These are phyloP conservation scores for Agrotis exclamationis DNA, from an alignment of 2,888 invertebrate species.

Conservation along the genomic window DNA sequence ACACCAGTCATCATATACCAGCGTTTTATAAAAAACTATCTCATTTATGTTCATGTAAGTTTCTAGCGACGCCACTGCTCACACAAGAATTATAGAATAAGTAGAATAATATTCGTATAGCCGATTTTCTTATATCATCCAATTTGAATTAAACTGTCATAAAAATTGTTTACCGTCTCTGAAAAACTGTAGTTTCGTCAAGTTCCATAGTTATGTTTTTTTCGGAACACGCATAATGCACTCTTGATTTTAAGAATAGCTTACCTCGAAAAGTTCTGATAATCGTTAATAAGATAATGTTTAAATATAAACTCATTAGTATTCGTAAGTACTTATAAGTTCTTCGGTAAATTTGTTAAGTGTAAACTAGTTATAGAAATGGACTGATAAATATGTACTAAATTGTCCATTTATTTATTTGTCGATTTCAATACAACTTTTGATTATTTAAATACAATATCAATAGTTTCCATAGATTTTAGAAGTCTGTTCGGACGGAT, in stretches of 20 bases:
- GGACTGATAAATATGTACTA: slow-evolving; percentile 41
- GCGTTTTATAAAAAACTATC: background rate
- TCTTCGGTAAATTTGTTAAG: slow-evolving; percentile 32
- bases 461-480: slow-evolving; percentile 45
- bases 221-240: background rate
- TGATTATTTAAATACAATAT: slow-evolving; percentile 30
- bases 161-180: slow-evolving; percentile 10
- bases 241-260: slow-evolving; percentile 10
- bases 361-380: slow-evolving; percentile 33
- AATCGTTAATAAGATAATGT: slow-evolving; percentile 47
- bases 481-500: slow-evolving; percentile 33
- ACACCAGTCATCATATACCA: background rate
- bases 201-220: slow-evolving; percentile 15
- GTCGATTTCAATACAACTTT: slow-evolving; percentile 42
- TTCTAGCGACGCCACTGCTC: slow-evolving; percentile 49
- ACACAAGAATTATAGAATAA: slow-evolving; percentile 39
- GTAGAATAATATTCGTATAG: slow-evolving; percentile 40
- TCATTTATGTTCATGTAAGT: slow-evolving; percentile 2
- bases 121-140: slow-evolving; percentile 9
- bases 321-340: slow-evolving; percentile 52
- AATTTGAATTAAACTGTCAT: slow-evolving; percentile 3
- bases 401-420: slow-evolving; percentile 34
- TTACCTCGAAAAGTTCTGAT: slow-evolving; percentile 25
- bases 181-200: slow-evolving; percentile 3
- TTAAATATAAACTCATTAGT: slow-evolving; percentile 59